Evolutionary conservation across 2,113 vertebrate species (phyloP).

Genomic region (pig (Sus scrofa)): DNA sequence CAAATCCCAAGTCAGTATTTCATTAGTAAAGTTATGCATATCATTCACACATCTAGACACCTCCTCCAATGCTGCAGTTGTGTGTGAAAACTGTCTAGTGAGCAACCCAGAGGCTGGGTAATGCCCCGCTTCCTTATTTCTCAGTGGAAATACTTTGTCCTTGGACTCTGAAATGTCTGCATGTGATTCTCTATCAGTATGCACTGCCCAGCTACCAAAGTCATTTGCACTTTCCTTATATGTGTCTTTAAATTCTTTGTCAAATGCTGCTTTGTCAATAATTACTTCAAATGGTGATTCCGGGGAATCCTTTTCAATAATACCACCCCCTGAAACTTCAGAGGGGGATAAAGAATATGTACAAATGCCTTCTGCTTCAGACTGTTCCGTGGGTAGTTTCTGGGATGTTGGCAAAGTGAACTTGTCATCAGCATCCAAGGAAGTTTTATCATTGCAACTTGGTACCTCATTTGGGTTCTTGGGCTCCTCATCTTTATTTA

Average conservation of each 20-base stretch:
- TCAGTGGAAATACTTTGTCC: conserved; percentile 75
- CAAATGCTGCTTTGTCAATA: conserved; percentile 87
- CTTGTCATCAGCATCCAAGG: conserved; percentile 84
- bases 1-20: conserved; percentile 84
- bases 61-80: conserved; percentile 81
- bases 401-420: conserved; percentile 41
- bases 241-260: conserved; percentile 91
- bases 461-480: conserved; percentile 11
- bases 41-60: conserved; percentile 85
- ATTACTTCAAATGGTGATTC: conserved; percentile 95
- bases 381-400: neutral
- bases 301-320: conserved; percentile 88
- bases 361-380: conserved; percentile 54
- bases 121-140: conserved; percentile 74
- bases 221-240: conserved; percentile 84
- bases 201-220: conserved; percentile 86
- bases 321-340: conserved; percentile 82
- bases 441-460: conserved; percentile 50
- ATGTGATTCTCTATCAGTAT: conserved; percentile 77
- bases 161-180: conserved; percentile 76
- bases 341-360: conserved; percentile 80
- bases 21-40: conserved; percentile 85
- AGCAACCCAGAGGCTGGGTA: conserved; percentile 76
- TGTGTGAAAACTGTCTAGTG: conserved; percentile 88
- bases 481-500: conserved; percentile 52